Base-by-base conservation (phyloP, 2,888 invertebrate species). In the Anagyrus pseudococci region DNA sequence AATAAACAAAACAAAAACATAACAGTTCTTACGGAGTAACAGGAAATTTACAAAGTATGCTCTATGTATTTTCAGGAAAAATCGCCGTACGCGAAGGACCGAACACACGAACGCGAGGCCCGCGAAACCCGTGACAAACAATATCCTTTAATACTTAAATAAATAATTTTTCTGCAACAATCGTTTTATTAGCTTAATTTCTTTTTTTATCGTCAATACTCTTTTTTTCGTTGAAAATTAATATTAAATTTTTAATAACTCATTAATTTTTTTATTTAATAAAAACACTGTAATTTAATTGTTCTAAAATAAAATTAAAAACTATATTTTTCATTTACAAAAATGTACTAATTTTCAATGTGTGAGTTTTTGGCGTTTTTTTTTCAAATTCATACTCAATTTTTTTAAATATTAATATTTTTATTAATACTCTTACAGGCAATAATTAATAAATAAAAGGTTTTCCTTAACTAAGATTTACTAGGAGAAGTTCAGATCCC, bases 41-140 rank as follows among this genome's bases (percentile, higher is more conserved):
- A 53, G 48, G 50, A 61, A 6, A 20, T 53, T 33, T 58, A 54
- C 55, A 65, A 62, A n/a, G n/a, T n/a, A n/a, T 15, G 22, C 25
- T 60, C 41, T 66, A n/a, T 59, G 23, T 62, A 72, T 78, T 84
- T 83, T 69, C 83, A 93, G 92, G 92, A 93, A 77, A 90, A 92
- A 76, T 92, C 92, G 48, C 92, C 92, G 6, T 91, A 91, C 75
- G 75, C 82, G 52, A 83, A 87, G 75, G 87, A 87, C 70, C 83
- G 90, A 71, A 89, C 89, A 77, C 86, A 92, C 71, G 91, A 92
- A 47, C 90, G 92, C 71, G 93, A 93, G 69, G 84, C 88, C 68
- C 85, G 87, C 70, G 90, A 90, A 78, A 83, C 86, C 68, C 83
- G 90, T 78, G 92, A 93, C 71, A 92, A 93, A 86, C 91, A 92